A percentile compares a stretch with the other conserved stretches of the same genome.
Evolutionary conservation across 2,797 vertebrate genomes (phyloP).

Genomic region (Malacoraja senta): DNA sequence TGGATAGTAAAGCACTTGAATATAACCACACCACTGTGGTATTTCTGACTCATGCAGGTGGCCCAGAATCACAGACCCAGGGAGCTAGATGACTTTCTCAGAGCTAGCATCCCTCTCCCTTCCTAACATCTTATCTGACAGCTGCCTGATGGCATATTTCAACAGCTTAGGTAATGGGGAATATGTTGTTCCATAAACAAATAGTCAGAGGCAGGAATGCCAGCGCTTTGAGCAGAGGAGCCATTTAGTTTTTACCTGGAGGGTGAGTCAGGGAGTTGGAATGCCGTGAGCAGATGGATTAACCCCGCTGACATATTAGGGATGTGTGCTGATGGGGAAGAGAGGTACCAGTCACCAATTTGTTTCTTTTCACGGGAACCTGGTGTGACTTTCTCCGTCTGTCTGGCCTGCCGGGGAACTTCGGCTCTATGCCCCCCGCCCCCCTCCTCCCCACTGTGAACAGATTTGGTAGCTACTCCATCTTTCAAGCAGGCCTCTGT

Average conservation of each 20-base stretch:
- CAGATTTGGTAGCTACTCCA: too few species aligned
- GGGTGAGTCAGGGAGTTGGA: background rate
- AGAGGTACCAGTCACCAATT: background rate
- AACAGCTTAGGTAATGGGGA: background rate
- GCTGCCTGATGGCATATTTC: constrained; percentile 6
- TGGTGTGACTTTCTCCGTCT: background rate
- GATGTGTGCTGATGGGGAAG: background rate
- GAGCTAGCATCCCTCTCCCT: background rate
- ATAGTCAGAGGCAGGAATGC: background rate
- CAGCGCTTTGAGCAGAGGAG: background rate
- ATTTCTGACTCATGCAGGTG: background rate
- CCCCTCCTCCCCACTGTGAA: background rate
- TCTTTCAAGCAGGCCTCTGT: background rate
- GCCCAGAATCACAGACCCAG: too few species aligned
- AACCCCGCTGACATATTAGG: background rate
- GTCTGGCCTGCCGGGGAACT: background rate
- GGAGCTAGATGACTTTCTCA: background rate
- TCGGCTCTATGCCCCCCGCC: background rate
- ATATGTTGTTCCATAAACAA: constrained; percentile 20
- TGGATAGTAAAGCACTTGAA: background rate
- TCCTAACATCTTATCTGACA: background rate
- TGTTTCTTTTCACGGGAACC: background rate
- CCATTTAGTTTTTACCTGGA: constrained; percentile 16
- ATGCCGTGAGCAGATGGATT: background rate
- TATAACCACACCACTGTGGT: background rate